phyloP scores from a whole-genome alignment of 35 echinoderm and acorn worm species.

The Acanthaster planci region DNA sequence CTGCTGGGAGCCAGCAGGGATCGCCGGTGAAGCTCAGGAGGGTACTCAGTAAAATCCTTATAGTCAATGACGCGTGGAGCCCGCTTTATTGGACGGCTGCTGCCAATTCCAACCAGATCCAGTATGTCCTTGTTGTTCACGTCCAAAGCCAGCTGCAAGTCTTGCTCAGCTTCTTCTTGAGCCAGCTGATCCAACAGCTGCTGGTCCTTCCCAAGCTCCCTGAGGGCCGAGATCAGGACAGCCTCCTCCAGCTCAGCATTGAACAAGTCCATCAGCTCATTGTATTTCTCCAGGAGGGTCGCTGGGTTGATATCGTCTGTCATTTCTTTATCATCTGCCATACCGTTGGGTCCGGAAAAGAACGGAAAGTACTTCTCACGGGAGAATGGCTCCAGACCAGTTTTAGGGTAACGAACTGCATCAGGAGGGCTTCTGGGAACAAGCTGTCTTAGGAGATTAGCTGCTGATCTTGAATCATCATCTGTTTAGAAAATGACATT shows the following conservation, averaged over 20 bases:
- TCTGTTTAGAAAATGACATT: too few species aligned
- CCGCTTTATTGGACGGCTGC: not conserved
- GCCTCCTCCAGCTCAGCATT: not conserved
- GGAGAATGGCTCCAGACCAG: slow-evolving; percentile 18
- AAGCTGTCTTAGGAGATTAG: slow-evolving; percentile 1
- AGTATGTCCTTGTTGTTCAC: not conserved
- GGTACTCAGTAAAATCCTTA: slow-evolving; percentile 5
- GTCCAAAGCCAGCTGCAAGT: slow-evolving; percentile 9
- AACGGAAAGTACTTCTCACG: slow-evolving; percentile 6
- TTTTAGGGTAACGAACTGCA: slow-evolving; percentile 13
- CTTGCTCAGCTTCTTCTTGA: not conserved
- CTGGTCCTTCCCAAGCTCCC: not conserved
- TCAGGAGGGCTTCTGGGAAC: slow-evolving; percentile 2
- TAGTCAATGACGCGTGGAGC: not conserved
- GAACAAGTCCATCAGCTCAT: not conserved
- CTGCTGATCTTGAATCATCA: not conserved
- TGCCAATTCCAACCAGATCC: not conserved
- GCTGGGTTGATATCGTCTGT: not conserved
- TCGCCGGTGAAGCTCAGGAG: not conserved
- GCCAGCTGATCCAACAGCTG: slow-evolving; percentile 7
- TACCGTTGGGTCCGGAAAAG: not conserved
- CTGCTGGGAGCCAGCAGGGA: not conserved
- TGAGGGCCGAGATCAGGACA: not conserved
- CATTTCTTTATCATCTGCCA: not conserved
- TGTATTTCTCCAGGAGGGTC: not conserved